Evolutionary conservation across 2,113 vertebrate genomes (phyloP).

Genomic region (Hydrolagus affinis): DNA sequence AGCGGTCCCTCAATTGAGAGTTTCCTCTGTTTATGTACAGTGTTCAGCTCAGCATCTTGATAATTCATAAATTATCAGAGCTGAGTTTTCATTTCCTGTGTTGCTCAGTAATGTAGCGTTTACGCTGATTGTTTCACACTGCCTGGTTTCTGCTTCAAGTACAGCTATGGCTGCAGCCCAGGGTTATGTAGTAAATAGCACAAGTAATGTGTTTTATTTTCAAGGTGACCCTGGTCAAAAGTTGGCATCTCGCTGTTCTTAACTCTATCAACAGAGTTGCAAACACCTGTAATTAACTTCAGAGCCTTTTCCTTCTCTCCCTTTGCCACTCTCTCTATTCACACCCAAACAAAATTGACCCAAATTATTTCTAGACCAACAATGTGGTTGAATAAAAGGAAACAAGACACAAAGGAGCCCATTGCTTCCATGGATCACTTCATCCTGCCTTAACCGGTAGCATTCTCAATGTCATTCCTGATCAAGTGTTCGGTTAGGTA

Average conservation of each 20-base stretch:
- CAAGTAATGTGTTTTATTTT: background rate
- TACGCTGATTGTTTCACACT: background rate
- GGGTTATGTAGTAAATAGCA: background rate
- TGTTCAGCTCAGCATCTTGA: slow-evolving; percentile 10
- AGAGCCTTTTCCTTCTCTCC: background rate
- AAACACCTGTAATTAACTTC: background rate
- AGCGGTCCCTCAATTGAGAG: background rate
- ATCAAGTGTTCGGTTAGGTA: no score
- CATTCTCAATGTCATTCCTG: no score
- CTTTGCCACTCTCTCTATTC: background rate
- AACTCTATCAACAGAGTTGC: background rate
- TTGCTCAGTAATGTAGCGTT: background rate
- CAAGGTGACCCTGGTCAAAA: background rate
- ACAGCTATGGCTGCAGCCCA: background rate
- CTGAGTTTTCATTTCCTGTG: slow-evolving; percentile 6
- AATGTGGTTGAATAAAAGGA: background rate
- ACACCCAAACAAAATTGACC: background rate
- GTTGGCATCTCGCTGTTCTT: background rate
- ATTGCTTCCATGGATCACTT: no score
- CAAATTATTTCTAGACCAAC: background rate
- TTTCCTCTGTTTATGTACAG: background rate
- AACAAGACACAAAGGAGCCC: no score
- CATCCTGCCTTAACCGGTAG: no score
- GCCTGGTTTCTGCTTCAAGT: background rate
- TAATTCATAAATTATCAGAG: slow-evolving; percentile 15